These are phyloP conservation scores for Macrocentrus cingulum DNA, from an alignment of 1,140 invertebrate species.

Conservation along the genomic window DNA sequence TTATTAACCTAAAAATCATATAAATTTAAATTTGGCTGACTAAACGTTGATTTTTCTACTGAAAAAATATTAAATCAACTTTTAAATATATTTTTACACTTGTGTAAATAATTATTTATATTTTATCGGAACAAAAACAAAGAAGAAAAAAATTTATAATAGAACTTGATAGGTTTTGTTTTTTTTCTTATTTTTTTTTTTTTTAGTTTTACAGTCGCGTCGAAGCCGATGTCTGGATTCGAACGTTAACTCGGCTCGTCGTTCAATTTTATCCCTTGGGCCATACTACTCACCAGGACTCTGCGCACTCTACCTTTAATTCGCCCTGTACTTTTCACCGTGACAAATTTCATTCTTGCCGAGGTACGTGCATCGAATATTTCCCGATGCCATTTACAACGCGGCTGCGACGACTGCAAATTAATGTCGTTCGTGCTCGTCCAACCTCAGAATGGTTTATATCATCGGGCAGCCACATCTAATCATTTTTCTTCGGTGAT, in stretches of 20 bases:
- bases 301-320: slow-evolving; percentile 33
- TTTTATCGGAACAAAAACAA: too few species aligned
- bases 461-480: slow-evolving; percentile 31
- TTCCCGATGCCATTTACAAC: slow-evolving; percentile 35
- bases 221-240: neutral
- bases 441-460: slow-evolving; percentile 31
- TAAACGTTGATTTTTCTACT: too few species aligned
- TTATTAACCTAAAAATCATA: too few species aligned
- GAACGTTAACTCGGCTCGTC: slow-evolving; percentile 4
- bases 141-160: too few species aligned
- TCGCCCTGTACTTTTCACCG: slow-evolving; percentile 42
- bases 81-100: too few species aligned
- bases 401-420: slow-evolving; percentile 33
- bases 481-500: slow-evolving; percentile 5
- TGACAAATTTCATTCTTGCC: slow-evolving; percentile 48
- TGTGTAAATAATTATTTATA: too few species aligned
- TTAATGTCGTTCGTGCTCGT: slow-evolving; percentile 39
- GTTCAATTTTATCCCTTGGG: slow-evolving; percentile 18
- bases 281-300: neutral
- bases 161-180: too few species aligned
- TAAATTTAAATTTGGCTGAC: too few species aligned
- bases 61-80: too few species aligned
- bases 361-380: slow-evolving; percentile 45
- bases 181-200: slow-evolving; percentile 4
- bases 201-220: neutral